Conservation (phyloP, 2,113 vertebrate genomes). For the Thamnaconus septentrionalis region DNA sequence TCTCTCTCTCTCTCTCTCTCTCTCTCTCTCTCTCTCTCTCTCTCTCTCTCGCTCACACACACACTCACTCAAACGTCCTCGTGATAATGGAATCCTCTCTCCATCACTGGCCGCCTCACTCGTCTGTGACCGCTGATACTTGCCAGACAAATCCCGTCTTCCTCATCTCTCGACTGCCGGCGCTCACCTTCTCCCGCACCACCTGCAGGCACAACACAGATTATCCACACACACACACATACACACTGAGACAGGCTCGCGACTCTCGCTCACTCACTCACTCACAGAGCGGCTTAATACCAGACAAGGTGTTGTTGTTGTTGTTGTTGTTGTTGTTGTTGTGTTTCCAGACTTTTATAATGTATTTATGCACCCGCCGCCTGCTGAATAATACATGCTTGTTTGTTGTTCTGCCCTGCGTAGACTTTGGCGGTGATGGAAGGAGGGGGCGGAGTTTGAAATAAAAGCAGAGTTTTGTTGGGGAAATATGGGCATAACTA, state of each 20-base stretch:
- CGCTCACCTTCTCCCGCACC: slow-evolving; percentile 28
- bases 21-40: background rate
- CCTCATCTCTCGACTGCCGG: slow-evolving; percentile 25
- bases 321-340: background rate
- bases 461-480: slow-evolving; percentile 36
- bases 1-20: too few species aligned
- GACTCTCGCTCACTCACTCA: slow-evolving; percentile 28
- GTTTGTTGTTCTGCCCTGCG: slow-evolving; percentile 45
- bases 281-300: slow-evolving; percentile 22
- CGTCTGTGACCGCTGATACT: slow-evolving; percentile 45
- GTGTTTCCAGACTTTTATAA: slow-evolving; percentile 56
- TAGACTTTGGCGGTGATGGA: slow-evolving; percentile 32
- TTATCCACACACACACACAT: slow-evolving; percentile 19
- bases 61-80: slow-evolving; percentile 19
- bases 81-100: slow-evolving; percentile 54
- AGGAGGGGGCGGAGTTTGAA: slow-evolving; percentile 18
- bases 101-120: slow-evolving; percentile 49
- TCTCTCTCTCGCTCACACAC: slow-evolving; percentile 8
- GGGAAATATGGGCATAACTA: slow-evolving; percentile 43
- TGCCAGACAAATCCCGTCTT: slow-evolving; percentile 55
- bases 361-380: slow-evolving; percentile 58
- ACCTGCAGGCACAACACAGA: slow-evolving; percentile 31
- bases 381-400: slow-evolving; percentile 65
- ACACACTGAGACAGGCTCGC: slow-evolving; percentile 2
- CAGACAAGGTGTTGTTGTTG: slow-evolving; percentile 17